Base-by-base conservation (phyloP, 2,113 vertebrate species). In the Perca schrenkii region DNA sequence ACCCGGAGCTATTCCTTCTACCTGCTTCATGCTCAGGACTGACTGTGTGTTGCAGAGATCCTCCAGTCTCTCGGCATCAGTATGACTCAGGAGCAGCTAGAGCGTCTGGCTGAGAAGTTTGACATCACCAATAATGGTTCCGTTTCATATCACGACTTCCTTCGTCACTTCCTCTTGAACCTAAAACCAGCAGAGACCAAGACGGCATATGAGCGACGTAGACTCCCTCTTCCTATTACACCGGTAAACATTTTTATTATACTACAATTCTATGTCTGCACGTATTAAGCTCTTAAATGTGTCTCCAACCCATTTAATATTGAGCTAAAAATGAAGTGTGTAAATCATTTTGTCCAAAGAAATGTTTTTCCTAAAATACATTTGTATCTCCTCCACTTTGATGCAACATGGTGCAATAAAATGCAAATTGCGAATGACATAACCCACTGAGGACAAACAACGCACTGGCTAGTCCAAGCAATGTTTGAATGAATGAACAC, bases 91-190 rank as follows among this genome's bases (percentile, higher is more conserved):
- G 83, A 89, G 34, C 95, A 97, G 82, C 53, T 93, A 4, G 93
- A 94, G 31, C 88, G 91, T 79, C 90, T 96, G 15, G 53, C 80
- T 6, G 8, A 34, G 15, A 96, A 96, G 87, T 94, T 93, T 0
- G 89, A 94, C 77, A 66, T 94, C 15, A 92, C 72, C 68, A 91
- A 56, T 60, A 91, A 86, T 0, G 91, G 94, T 22, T 84, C 12
- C 0, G 87, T 96, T 62, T 93, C 94, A 31, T 71, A 72, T 77
- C 46, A 71, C 11, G 31, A 71, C 72, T 86, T 85, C 34, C 60
- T 79, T 0, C 49, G 14, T n/a, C 69, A 84, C 64, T 84, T 87
- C 50, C 62, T 82, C 52, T 50, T 82, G 8, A 85, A 61, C 40
- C 12, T 74, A 13, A 64, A 49, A 50, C 2, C 43, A 60, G 61